Evolutionary conservation across 1,140 invertebrate genomes (phyloP), one percentile per base, ranked within the genome.

Genomic region (Rhagoletis pomonella): DNA sequence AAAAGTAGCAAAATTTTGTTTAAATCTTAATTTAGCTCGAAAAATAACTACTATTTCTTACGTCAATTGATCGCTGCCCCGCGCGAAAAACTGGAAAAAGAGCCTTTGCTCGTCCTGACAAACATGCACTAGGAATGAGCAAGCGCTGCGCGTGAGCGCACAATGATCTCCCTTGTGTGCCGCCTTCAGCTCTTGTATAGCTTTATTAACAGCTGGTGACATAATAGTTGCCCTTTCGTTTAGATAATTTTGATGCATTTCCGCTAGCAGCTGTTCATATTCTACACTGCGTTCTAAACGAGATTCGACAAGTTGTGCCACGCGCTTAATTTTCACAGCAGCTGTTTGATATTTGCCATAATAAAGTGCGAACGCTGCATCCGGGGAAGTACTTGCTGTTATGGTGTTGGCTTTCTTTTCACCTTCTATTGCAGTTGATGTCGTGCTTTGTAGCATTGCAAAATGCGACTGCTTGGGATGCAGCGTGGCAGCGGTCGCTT

Each of bases 321-420:
- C 95, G 67, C 96, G 94, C 90, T 96, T 97, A 1, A 98, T 94
- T 92, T 98, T 97, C 0, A 96, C 96, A 0, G 98, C 96, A 87
- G 97, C 96, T 1, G 97, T 96, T 93, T 98, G 96, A 93, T 99
- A 99, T 93, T 98, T 98, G 0, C 98, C 98, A 93, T 99, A 99
- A 91, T 98, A 98, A 1, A 98, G 93, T 0, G 98, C 97, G 92
- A 98, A 97, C 0, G 97, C 96, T 50, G 97, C 96, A 90, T 98
- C 97, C 1, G 95, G 93, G 0, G 90, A 90, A 29, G 90, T 89
- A 4, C 90, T 64, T 9, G 89, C 85, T 14, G 89, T 87, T 81
- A 91, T 90, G 14, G 88, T 86, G 55, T 85, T 88, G 14, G 17
- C 19, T 81, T 81, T 81, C 44, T 81, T 81, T 29, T 81, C 73